phyloP scores from a whole-genome alignment of 2,113 vertebrate species.

The Dromaius novaehollandiae region DNA sequence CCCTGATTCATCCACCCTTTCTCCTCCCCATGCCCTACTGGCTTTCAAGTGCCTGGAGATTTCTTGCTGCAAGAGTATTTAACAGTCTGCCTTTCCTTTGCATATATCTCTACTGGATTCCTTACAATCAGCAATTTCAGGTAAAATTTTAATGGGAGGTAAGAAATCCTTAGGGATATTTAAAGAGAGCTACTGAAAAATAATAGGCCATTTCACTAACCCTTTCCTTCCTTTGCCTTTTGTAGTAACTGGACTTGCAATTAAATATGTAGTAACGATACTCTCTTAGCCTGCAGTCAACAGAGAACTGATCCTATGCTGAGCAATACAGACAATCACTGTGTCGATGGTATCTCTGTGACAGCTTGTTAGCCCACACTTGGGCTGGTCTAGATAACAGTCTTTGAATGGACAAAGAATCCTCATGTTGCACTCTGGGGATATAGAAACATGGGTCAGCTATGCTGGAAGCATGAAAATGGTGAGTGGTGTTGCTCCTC shows the following conservation, averaged over 20 bases:
- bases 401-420: neutral
- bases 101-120: neutral
- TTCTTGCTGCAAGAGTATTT: constrained; percentile 42
- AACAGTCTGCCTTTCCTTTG: constrained; percentile 41
- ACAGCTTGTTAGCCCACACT: neutral
- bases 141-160: constrained; percentile 52
- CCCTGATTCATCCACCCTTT: constrained; percentile 48
- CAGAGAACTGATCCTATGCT: neutral
- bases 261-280: neutral
- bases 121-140: constrained; percentile 54
- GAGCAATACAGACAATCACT: neutral
- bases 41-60: constrained; percentile 22
- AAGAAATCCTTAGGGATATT: constrained; percentile 53
- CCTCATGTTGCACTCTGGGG: neutral
- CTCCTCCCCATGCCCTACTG: neutral
- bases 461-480: neutral
- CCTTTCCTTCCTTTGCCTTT: constrained; percentile 38
- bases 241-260: neutral
- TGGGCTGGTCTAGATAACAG: neutral
- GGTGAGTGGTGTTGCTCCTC: neutral
- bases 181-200: neutral
- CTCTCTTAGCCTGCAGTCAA: neutral
- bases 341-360: neutral
- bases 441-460: neutral
- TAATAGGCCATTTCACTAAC: constrained; percentile 51